Evolutionary conservation across 2,113 vertebrate species (phyloP).

Genomic region (Halcyon malimbica): DNA sequence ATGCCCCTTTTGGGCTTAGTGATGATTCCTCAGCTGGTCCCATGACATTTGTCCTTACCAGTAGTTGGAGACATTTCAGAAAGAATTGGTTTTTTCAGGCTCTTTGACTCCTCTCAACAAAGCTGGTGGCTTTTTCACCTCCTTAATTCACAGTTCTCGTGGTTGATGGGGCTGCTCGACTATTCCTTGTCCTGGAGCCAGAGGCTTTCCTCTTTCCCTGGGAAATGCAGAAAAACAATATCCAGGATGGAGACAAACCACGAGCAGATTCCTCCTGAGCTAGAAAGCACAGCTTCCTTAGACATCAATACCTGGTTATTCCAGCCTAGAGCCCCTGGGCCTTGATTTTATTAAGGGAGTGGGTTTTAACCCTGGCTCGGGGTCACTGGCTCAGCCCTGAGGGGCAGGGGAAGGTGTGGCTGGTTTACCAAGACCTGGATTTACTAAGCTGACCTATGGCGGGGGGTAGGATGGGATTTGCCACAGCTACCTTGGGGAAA

Average conservation of each 20-base stretch:
- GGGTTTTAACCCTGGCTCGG: background rate
- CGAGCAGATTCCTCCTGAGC: background rate
- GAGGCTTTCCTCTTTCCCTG: background rate
- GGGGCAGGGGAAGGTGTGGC: accelerated
- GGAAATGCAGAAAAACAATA: background rate
- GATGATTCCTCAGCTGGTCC: background rate
- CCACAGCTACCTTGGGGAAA: accelerated
- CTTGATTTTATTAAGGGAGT: background rate
- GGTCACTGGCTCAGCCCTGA: background rate
- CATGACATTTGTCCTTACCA: background rate
- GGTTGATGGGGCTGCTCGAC: background rate
- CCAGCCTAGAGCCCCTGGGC: background rate
- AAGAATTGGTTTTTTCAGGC: background rate
- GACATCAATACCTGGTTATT: background rate
- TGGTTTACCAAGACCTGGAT: background rate
- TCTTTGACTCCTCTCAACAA: background rate
- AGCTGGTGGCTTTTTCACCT: background rate
- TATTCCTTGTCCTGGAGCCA: background rate
- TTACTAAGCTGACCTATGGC: background rate
- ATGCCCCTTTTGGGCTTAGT: background rate
- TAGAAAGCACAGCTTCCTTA: background rate
- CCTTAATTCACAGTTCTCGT: accelerated
- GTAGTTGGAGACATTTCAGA: background rate
- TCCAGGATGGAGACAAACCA: background rate
- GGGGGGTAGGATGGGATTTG: background rate